Base-by-base conservation (phyloP, 2,113 vertebrate genomes). In the Lepisosteus oculatus region DNA sequence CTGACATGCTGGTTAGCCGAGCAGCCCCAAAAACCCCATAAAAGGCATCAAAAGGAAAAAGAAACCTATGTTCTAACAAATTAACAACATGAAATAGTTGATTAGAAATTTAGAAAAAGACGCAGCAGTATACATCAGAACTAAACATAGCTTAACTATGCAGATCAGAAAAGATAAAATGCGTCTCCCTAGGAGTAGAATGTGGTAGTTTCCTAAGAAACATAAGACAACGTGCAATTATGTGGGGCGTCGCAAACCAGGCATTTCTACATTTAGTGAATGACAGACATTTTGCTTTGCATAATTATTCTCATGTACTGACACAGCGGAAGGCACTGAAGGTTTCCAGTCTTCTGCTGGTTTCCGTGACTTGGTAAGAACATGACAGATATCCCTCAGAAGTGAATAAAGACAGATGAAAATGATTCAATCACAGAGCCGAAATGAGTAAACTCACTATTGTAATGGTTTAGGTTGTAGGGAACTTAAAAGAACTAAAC, bases 221-320 rank as follows among this genome's bases (percentile, higher is more conserved):
- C 29, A 14, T 29, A 61, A 70, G 45, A 57, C 70, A 88, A 80
- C 84, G 76, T 85, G 72, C 84, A 89, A 90, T 92, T 85, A 88
- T 83, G 79, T 77, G 79, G 89, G 89, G 85, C 81, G 86, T 86
- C 79, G 80, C 84, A 78, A 67, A 79, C 81, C 80, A 79, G 78
- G 57, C 74, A 81, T 76, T 78, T 83, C 78, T 85, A 83, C 89
- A 88, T 87, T 86, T 89, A 89, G 82, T 79, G 71, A 79, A 72
- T 74, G 63, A 80, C 5, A 89, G 89, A 87, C 77, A 82, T 79
- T 74, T 76, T 72, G 75, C 74, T 69, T 76, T 54, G 57, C 75
- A 73, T 75, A 78, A 85, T 74, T 79, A 77, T 69, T 68, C 72
- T 72, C 74, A 70, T 82, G 73, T 82, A 86, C 81, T 80, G 76